Conservation (phyloP, 64 coral and sea anemone species). For the Acropora tenuis region DNA sequence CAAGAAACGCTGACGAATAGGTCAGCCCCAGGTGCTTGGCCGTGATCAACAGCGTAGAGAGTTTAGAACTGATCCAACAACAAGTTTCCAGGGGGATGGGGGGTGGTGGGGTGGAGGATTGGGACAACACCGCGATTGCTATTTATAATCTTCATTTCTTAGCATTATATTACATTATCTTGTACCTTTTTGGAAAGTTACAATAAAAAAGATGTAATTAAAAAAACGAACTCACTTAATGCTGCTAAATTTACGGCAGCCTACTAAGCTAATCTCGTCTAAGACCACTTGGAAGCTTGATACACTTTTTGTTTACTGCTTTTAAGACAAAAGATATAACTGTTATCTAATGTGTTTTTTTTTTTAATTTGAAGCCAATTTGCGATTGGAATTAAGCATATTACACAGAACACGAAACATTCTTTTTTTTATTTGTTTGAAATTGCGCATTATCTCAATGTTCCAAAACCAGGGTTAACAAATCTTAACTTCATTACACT, state of each 20-base stretch:
- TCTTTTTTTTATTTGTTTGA: background rate
- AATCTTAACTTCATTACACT: no score
- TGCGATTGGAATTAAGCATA: conserved; percentile 1
- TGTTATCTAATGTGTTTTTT: background rate
- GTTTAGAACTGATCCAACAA: background rate
- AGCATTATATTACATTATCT: no score
- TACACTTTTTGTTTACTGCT: no score
- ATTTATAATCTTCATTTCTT: no score
- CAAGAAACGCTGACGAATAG: conserved; percentile 8
- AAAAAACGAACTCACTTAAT: background rate
- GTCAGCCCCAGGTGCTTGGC: background rate
- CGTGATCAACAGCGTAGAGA: background rate
- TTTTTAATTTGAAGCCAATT: background rate
- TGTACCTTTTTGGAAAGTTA: background rate
- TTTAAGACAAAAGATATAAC: background rate
- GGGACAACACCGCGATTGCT: no score
- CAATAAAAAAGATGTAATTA: background rate
- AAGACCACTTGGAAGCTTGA: no score
- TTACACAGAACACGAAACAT: background rate
- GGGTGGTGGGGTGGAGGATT: no score
- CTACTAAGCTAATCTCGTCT: conserved; percentile 18
- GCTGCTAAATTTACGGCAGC: background rate
- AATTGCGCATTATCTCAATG: no score
- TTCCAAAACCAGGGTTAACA: no score
- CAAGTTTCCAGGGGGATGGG: no score